phyloP scores from a whole-genome alignment of 2,797 vertebrate species.

The Salmo trutta region DNA sequence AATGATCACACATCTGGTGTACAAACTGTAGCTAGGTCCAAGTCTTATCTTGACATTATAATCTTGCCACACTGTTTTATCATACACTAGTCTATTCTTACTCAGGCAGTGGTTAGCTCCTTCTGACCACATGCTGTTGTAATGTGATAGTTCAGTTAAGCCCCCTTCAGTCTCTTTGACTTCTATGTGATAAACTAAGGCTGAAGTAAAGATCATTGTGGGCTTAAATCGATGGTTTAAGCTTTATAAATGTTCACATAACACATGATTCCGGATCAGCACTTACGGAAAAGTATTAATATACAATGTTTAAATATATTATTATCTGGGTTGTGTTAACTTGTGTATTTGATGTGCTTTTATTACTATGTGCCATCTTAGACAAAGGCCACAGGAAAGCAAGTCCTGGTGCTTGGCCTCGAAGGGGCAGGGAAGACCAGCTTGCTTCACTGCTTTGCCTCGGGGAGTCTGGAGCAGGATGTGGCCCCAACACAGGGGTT shows the following conservation, averaged over 20 bases:
- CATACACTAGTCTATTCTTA: neutral
- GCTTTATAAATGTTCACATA: neutral
- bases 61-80: neutral
- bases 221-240: neutral
- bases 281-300: neutral
- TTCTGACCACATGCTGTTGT: neutral
- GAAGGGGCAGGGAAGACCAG: constrained; percentile 94
- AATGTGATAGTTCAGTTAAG: neutral
- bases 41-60: neutral
- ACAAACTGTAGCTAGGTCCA: no score
- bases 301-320: neutral
- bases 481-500: constrained; percentile 84
- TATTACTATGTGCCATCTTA: constrained; percentile 43
- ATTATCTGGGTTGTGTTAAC: neutral
- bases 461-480: constrained; percentile 76
- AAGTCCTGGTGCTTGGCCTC: constrained; percentile 92
- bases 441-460: constrained; percentile 82
- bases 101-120: neutral
- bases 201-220: neutral
- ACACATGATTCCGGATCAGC: neutral
- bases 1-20: no score
- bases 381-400: constrained; percentile 60
- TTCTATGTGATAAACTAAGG: neutral
- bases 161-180: neutral
- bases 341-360: no score